Evolutionary conservation across 2,888 invertebrate species (phyloP), one percentile per base, ranked within the genome.

Genomic region (Arge pagana): DNA sequence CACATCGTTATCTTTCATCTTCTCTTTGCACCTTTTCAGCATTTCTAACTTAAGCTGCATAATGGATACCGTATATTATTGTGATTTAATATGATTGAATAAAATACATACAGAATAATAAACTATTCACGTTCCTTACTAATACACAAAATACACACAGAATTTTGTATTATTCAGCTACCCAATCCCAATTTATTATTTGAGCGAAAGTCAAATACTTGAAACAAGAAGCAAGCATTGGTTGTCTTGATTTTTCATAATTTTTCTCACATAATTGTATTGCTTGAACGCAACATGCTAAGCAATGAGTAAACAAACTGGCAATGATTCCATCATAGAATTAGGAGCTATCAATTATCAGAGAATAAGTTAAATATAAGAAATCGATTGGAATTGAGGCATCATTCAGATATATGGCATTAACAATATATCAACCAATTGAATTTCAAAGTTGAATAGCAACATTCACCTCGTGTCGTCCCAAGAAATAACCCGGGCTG

Each of bases 401-500:
- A n/a, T n/a, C n/a, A n/a, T n/a, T n/a, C n/a, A n/a, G n/a, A n/a
- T n/a, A n/a, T n/a, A n/a, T n/a, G n/a, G n/a, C n/a, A n/a, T n/a
- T n/a, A n/a, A n/a, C n/a, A n/a, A n/a, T n/a, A n/a, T n/a, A n/a
- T n/a, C n/a, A n/a, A n/a, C n/a, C n/a, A n/a, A n/a, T n/a, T n/a
- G n/a, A n/a, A n/a, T n/a, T n/a, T n/a, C n/a, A n/a, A n/a, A n/a
- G n/a, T n/a, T n/a, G n/a, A n/a, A n/a, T n/a, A 49, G n/a, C 16
- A 55, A 39, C 15, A 67, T 79, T 78, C 77, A 91, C 91, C 82
- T 90, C 90, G 70, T 92, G 89, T 60, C 87, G 83, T 19, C 93
- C 93, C 28, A 93, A 77, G 70, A 93, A 90, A 77, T 85, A 93
- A 1, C 85, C 88, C 11, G 82, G 80, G 1, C 83, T 85, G 62